Percentiles rank a stretch among this genome's conserved stretches.
Conservation (phyloP, 2,797 vertebrate species). For the Macropodus opercularis region DNA sequence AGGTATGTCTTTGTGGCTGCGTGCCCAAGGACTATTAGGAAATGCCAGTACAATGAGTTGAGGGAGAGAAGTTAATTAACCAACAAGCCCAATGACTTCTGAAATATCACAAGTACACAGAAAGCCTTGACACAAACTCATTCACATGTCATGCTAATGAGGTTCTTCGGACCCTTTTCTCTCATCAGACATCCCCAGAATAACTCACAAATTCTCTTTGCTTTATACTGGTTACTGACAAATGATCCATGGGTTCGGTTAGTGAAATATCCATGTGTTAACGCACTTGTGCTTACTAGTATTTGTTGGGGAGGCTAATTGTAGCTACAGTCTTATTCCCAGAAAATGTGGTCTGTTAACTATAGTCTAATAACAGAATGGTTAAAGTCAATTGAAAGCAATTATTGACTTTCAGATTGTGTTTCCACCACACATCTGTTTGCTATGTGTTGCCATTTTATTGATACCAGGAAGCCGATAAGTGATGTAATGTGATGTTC, state of each 20-base stretch:
- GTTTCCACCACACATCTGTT: background rate
- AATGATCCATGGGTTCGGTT: background rate
- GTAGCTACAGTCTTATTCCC: background rate
- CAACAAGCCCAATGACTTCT: slow-evolving; percentile 14
- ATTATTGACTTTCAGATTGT: background rate
- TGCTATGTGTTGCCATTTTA: slow-evolving; percentile 50
- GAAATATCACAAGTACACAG: slow-evolving; percentile 20
- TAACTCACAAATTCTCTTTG: slow-evolving; percentile 9
- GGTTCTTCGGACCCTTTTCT: slow-evolving; percentile 18
- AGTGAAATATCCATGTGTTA: too few relatives aligned
- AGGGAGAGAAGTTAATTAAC: slow-evolving; percentile 53
- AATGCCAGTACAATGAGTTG: slow-evolving; percentile 54
- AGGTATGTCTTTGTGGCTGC: slow-evolving; percentile 60
- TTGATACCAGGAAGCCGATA: slow-evolving; percentile 38
- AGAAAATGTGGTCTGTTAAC: background rate
- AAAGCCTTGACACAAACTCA: slow-evolving; percentile 1
- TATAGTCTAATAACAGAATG: background rate
- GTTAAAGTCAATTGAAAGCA: slow-evolving; percentile 10
- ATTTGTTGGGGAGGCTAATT: background rate
- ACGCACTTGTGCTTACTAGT: too few relatives aligned
- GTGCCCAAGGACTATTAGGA: slow-evolving; percentile 42
- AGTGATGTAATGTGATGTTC: too few relatives aligned
- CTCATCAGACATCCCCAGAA: slow-evolving; percentile 11
- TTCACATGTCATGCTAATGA: slow-evolving; percentile 63
- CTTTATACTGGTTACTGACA: background rate